These are phyloP conservation scores for Epinephelus malabaricus DNA, from an alignment of 2,797 vertebrate species.

Conservation along the genomic window DNA sequence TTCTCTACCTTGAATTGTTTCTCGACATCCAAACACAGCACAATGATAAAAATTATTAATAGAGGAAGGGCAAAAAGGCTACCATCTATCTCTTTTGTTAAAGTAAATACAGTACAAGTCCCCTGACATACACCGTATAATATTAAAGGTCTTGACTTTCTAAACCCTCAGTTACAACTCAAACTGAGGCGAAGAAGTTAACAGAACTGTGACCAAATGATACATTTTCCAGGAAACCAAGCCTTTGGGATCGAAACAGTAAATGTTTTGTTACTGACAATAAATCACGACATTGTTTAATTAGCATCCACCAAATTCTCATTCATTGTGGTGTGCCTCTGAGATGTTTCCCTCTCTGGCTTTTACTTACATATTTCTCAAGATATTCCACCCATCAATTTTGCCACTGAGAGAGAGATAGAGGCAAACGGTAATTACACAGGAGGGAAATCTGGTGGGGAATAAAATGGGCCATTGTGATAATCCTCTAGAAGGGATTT, in stretches of 20 bases:
- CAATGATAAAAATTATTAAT: conserved; percentile 38
- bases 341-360: conserved; percentile 71
- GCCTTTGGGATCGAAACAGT: conserved; percentile 70
- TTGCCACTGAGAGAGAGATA: conserved; percentile 58
- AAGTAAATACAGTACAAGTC: conserved; percentile 56
- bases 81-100: conserved; percentile 38
- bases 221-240: conserved; percentile 74
- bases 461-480: conserved; percentile 73
- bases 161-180: conserved; percentile 40
- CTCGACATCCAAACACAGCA: conserved; percentile 17
- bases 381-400: conserved; percentile 75
- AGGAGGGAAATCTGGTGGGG: conserved; percentile 58
- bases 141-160: conserved; percentile 48
- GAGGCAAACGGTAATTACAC: conserved; percentile 71
- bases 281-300: conserved; percentile 82
- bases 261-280: conserved; percentile 72
- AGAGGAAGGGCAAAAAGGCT: conserved; percentile 30
- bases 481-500: conserved; percentile 66
- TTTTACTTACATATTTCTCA: conserved; percentile 74
- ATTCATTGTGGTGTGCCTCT: conserved; percentile 75
- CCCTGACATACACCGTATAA: conserved; percentile 28
- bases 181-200: conserved; percentile 46
- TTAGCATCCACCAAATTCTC: conserved; percentile 74
- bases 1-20: conserved; percentile 35
- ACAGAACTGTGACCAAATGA: conserved; percentile 62